Evolutionary conservation across 2,888 invertebrate genomes (phyloP), one percentile per base, ranked within the genome.

Genomic region (Andricus curvator): DNA sequence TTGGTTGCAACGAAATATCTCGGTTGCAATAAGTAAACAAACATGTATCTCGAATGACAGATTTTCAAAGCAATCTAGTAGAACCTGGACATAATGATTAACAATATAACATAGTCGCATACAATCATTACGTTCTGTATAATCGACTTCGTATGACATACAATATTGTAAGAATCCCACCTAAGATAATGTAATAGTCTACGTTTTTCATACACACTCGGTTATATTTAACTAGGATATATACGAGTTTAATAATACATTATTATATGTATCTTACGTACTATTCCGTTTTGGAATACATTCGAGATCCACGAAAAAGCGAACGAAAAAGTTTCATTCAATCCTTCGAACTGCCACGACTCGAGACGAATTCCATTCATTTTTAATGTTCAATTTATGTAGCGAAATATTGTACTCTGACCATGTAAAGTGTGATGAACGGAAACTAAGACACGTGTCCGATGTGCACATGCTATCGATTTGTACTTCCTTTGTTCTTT

Each of bases 121-220:
- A 85, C 85, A 88, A 88, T 88, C 87, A 87, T 85, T 82, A 79
- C 66, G 78, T 77, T 77, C 64, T 56, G 68, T 74, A 67, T 62
- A 79, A 68, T 79, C 70, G 79, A 68, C 79, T 44, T 68, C 67
- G 44, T 68, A 79, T 62, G 79, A 84, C 84, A 83, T 81, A 78
- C 85, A 86, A 87, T 88, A 88, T 86, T 87, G 82, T 90, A 91
- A 90, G 88, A 85, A 89, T 90, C 90, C 90, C 89, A 92, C 90
- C 91, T 90, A 90, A 88, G 88, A 87, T 89, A 90, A 89, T 90
- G 87, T 90, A 90, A 89, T 89, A 91, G 89, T 89, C 89, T 91
- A 90, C 88, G 89, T 91, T 91, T 92, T 89, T 88, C 91, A 90
- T 91, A 91, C 89, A 89, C 88, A 88, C 89, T 89, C 90, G 88